phyloP scores from a whole-genome alignment of 1,140 invertebrate genomes.

The Linepithema humile region DNA sequence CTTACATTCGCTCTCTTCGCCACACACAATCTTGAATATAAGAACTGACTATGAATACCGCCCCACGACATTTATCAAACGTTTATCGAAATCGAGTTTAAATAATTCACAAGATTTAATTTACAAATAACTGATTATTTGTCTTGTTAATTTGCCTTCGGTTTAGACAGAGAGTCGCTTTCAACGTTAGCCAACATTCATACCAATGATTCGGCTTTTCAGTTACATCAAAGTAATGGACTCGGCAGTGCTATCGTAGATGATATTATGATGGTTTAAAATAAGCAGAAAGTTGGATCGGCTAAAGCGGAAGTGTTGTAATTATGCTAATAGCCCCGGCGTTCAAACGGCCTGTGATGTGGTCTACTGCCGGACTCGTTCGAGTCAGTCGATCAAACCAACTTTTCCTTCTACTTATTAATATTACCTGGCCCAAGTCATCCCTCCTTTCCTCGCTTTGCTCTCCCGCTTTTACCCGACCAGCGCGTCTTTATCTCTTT shows the following conservation, averaged over 20 bases:
- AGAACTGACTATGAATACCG: no score
- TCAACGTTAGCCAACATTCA: slow-evolving; percentile 72
- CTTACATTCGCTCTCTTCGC: no score
- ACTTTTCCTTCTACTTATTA: slow-evolving; percentile 76
- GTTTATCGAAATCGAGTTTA: no score
- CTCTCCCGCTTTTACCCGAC: slow-evolving; percentile 50
- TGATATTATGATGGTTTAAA: slow-evolving; percentile 77
- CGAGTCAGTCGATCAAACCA: slow-evolving; percentile 81
- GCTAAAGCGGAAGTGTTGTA: slow-evolving; percentile 83
- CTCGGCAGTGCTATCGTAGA: slow-evolving; percentile 81
- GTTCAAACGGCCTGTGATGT: slow-evolving; percentile 81
- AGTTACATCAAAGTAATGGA: slow-evolving; percentile 82
- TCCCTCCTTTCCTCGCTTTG: slow-evolving; percentile 58
- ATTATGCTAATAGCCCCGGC: slow-evolving; percentile 84
- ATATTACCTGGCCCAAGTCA: slow-evolving; percentile 75
- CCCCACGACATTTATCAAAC: no score
- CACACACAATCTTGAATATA: no score
- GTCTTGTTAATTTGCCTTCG: not conserved
- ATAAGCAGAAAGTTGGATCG: slow-evolving; percentile 83
- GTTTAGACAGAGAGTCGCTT: slow-evolving; percentile 40
- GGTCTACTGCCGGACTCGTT: slow-evolving; percentile 79
- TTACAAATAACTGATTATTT: no score
- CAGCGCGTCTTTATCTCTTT: slow-evolving; percentile 65
- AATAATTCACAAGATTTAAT: no score
- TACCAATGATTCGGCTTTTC: slow-evolving; percentile 79